Conservation (phyloP, 35 echinoderm and acorn worm species). For the Ophiothrix spiculata region DNA sequence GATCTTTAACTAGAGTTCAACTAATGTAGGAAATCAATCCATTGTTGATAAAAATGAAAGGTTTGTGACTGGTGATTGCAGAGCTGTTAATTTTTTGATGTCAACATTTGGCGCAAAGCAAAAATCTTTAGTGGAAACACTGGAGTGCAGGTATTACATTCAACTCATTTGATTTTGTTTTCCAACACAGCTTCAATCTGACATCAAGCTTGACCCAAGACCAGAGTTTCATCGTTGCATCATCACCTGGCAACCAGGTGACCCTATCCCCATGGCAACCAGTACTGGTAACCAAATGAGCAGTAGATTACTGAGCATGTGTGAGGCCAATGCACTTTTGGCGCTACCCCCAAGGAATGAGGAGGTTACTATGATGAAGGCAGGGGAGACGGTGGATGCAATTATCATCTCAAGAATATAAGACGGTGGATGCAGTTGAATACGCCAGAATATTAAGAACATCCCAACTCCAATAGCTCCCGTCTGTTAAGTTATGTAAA, state of each 20-base stretch:
- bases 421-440: too few relatives aligned
- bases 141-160: too few relatives aligned
- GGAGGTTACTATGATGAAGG: constrained; percentile 16
- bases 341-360: constrained; percentile 59
- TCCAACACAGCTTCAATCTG: constrained; percentile 43
- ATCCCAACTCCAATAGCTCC: too few relatives aligned
- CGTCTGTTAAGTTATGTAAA: too few relatives aligned
- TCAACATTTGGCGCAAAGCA: too few relatives aligned
- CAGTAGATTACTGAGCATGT: constrained; percentile 87
- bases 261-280: constrained; percentile 62
- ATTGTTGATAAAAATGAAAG: constrained; percentile 76
- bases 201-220: constrained; percentile 73
- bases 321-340: constrained; percentile 71
- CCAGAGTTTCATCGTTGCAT: constrained; percentile 79
- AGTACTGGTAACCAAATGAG: constrained; percentile 95
- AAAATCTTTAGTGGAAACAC: too few relatives aligned
- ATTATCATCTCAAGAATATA: constrained; percentile 18
- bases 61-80: too few relatives aligned
- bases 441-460: too few relatives aligned
- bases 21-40: too few relatives aligned
- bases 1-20: constrained; percentile 73
- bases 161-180: constrained; percentile 1
- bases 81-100: too few relatives aligned
- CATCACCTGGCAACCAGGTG: constrained; percentile 50
- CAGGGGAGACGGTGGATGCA: constrained; percentile 59